Base-by-base conservation (phyloP, 2,888 invertebrate genomes). In the Latheticus oryzae region DNA sequence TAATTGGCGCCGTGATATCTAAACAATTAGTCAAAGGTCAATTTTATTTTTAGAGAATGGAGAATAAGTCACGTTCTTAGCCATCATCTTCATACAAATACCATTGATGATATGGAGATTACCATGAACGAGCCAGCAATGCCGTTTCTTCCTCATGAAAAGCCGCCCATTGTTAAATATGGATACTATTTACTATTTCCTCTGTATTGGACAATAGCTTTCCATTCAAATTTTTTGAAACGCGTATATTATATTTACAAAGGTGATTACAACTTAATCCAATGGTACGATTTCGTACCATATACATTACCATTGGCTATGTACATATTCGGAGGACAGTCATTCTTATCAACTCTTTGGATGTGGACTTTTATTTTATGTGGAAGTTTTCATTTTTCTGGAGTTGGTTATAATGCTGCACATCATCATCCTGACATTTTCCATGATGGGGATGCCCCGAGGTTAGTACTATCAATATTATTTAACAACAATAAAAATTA, bases 371-470 rank as follows among this genome's bases (percentile, higher is more conserved):
- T 87, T 85, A 61, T 85, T 0, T 73, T 82, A 62, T 82, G 87
- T 8, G 81, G 81, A 1, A 88, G 90, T 63, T 82, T 86, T 30
- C 65, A 84, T 0, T 89, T 91, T 70, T 80, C 78, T 7, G 67
- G 83, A 1, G 85, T 90, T 54, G 91, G 87, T 1, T 72, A 89
- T 0, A 89, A 86, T 71, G 90, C 89, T 0, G 90, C 87, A 1
- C 92, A 93, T 79, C 91, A 91, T 71, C 90, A 92, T 73, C 90
- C 92, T 1, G 85, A 85, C 19, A 87, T 91, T 56, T 88, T 88
- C 70, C 91, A 92, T 72, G 91, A 91, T 68, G 91, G 91, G 0
- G 93, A 93, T 73, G 78, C 84, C 42, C 81, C 84, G 32, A 82
- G 84, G 87, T 87, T 77, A 8, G 24, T 26, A 47, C n/a, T 17